Conservation (phyloP, 2,113 vertebrate species). For the Eonycteris spelaea region DNA sequence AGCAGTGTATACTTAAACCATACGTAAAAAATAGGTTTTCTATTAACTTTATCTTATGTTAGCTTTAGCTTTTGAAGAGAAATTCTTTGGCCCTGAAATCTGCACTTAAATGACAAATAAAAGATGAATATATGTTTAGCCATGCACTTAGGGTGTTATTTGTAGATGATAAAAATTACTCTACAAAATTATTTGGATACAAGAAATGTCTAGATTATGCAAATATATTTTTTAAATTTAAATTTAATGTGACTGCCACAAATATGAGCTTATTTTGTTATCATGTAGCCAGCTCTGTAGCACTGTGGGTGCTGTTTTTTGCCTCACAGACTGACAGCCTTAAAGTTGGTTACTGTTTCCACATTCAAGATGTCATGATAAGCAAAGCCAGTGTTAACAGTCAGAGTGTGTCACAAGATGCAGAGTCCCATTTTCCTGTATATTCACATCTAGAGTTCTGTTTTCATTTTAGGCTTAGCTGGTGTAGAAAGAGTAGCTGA, state of each 20-base stretch:
- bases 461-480: conserved; percentile 8
- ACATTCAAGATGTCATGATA: background rate
- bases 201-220: background rate
- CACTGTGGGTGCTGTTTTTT: background rate
- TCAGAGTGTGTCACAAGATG: background rate
- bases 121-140: background rate
- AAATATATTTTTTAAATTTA: background rate
- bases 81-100: background rate
- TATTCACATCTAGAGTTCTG: background rate
- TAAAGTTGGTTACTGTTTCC: conserved; percentile 15
- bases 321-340: background rate
- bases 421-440: background rate
- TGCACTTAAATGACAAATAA: background rate
- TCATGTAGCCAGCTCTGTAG: background rate
- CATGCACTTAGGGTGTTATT: background rate
- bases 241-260: background rate
- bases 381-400: background rate
- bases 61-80: conserved; percentile 5
- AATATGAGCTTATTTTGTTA: background rate
- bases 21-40: background rate
- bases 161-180: conserved; percentile 23
- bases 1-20: background rate
- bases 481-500: background rate
- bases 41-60: conserved; percentile 19
- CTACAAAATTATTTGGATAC: background rate